Evolutionary conservation across 64 coral and sea anemone genomes (phyloP).

Genomic region (Cladopsammia gracilis): DNA sequence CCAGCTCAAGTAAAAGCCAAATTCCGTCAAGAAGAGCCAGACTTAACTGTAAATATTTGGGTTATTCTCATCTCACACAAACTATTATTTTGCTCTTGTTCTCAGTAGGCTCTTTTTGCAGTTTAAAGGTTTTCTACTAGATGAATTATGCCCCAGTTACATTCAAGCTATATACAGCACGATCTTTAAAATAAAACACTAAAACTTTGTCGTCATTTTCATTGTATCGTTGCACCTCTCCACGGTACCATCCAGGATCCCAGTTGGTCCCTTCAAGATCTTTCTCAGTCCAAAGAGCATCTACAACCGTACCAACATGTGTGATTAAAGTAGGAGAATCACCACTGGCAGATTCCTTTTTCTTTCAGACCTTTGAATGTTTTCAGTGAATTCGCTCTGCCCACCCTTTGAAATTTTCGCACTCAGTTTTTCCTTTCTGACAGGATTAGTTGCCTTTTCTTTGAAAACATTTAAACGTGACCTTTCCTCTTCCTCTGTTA

Average conservation of each 20-base stretch:
- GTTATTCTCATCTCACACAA: too few species aligned
- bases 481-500: background rate
- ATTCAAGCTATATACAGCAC: conserved; percentile 32
- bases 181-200: conserved; percentile 44
- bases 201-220: conserved; percentile 31
- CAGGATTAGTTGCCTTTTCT: background rate
- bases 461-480: background rate
- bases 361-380: conserved; percentile 7
- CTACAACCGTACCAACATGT: conserved; percentile 7
- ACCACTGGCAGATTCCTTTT: conserved; percentile 29
- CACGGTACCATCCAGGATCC: conserved; percentile 26
- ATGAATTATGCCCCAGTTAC: conserved; percentile 29
- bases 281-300: conserved; percentile 50
- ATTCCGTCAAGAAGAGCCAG: too few species aligned
- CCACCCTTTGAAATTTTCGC: background rate
- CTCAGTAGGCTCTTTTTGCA: background rate
- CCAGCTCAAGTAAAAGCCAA: too few species aligned
- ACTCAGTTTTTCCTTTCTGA: background rate
- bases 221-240: conserved; percentile 25
- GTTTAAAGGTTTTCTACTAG: conserved; percentile 14
- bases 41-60: too few species aligned
- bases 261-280: conserved; percentile 35
- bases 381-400: background rate
- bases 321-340: conserved; percentile 6
- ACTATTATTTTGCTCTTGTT: too few species aligned